Conservation (phyloP, 2,888 invertebrate species). For the Chironomus tentans region DNA sequence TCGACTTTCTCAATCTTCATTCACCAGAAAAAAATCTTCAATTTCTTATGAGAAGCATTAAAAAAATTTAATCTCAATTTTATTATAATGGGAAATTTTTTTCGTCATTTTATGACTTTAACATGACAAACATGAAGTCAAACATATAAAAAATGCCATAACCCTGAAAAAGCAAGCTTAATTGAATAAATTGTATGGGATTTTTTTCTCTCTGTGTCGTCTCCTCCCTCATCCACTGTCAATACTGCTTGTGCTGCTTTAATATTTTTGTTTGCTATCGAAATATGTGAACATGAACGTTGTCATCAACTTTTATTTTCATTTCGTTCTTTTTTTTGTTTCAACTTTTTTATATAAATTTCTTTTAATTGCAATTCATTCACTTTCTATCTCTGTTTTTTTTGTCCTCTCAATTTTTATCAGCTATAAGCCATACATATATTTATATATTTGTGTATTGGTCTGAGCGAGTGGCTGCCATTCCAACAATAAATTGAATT, state of each 20-base stretch:
- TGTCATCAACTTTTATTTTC: not conserved
- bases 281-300: not conserved
- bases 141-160: not conserved
- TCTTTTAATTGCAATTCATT: conserved; percentile 22
- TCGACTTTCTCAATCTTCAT: too few relatives aligned
- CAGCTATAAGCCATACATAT: too few relatives aligned
- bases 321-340: not conserved
- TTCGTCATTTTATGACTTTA: not conserved
- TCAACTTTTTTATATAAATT: not conserved
- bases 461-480: not conserved
- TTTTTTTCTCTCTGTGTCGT: not conserved
- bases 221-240: not conserved
- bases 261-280: not conserved
- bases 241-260: not conserved
- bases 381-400: not conserved
- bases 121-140: conserved; percentile 8
- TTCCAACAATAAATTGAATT: conserved; percentile 1
- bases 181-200: conserved; percentile 25
- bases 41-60: not conserved
- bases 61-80: too few relatives aligned
- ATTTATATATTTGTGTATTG: too few relatives aligned
- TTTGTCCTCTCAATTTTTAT: not conserved
- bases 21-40: too few relatives aligned
- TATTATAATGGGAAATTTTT: not conserved
- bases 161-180: conserved; percentile 13